Evolutionary conservation across 2,113 vertebrate species (phyloP).

Genomic region (Mustela lutreola): DNA sequence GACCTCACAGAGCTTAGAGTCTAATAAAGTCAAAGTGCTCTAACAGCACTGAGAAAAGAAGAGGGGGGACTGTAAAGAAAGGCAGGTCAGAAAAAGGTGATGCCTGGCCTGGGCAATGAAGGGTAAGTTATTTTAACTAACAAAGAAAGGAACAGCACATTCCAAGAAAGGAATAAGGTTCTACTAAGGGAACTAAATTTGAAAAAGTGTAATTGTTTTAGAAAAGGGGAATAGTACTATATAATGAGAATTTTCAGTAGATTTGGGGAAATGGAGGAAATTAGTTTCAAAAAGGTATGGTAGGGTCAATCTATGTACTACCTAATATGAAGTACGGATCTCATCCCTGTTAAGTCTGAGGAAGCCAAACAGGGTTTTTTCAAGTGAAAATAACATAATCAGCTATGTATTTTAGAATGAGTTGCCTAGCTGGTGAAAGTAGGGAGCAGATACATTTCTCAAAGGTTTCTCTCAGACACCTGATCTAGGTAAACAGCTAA

Average conservation of each 20-base stretch:
- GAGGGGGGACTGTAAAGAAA: background rate
- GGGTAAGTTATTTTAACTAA: background rate
- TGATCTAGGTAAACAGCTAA: constrained; percentile 2
- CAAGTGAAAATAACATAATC: background rate
- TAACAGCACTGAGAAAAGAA: background rate
- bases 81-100: background rate
- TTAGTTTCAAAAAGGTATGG: background rate
- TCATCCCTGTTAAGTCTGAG: background rate
- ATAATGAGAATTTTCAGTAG: background rate
- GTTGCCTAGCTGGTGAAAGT: background rate
- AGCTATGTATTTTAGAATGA: background rate
- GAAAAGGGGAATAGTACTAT: background rate
- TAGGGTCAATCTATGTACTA: background rate
- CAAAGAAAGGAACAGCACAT: background rate
- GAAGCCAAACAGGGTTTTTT: background rate
- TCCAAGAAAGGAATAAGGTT: background rate
- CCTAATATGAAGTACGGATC: background rate
- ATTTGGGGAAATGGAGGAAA: background rate
- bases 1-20: background rate
- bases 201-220: background rate
- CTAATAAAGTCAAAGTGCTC: background rate
- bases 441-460: background rate
- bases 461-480: background rate
- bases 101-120: background rate
- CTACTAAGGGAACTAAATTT: background rate